phyloP scores from a whole-genome alignment of 2,797 vertebrate species.

The Euphonia xanthogaster region DNA sequence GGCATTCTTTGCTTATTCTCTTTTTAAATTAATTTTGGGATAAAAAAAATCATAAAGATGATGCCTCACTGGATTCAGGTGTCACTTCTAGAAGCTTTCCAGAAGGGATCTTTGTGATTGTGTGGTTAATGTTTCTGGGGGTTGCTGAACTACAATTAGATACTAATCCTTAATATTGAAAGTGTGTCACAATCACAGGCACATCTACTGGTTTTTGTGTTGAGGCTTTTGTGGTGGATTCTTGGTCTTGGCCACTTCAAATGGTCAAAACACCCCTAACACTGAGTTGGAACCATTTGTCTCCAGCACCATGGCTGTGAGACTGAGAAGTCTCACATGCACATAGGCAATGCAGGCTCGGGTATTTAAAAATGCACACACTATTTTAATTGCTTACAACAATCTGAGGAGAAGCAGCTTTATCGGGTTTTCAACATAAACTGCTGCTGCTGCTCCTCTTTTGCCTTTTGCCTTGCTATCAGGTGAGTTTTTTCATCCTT shows the following conservation, averaged over 20 bases:
- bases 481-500: background rate
- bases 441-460: background rate
- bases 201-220: background rate
- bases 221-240: background rate
- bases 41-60: background rate
- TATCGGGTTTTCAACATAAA: background rate
- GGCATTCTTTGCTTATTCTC: background rate
- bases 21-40: background rate
- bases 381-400: background rate
- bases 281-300: background rate
- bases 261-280: fast-evolving
- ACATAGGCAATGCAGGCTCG: background rate
- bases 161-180: background rate
- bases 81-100: background rate
- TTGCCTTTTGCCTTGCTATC: background rate
- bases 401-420: background rate
- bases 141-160: background rate
- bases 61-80: background rate
- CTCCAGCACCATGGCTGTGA: background rate
- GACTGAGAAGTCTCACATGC: background rate
- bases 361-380: background rate
- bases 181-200: background rate
- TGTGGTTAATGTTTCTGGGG: background rate
- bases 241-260: background rate
- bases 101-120: background rate